Percentiles rank a stretch among this genome's conserved stretches.
Evolutionary conservation across 2,797 vertebrate genomes (phyloP).

Genomic region (Myioborus miniatus): DNA sequence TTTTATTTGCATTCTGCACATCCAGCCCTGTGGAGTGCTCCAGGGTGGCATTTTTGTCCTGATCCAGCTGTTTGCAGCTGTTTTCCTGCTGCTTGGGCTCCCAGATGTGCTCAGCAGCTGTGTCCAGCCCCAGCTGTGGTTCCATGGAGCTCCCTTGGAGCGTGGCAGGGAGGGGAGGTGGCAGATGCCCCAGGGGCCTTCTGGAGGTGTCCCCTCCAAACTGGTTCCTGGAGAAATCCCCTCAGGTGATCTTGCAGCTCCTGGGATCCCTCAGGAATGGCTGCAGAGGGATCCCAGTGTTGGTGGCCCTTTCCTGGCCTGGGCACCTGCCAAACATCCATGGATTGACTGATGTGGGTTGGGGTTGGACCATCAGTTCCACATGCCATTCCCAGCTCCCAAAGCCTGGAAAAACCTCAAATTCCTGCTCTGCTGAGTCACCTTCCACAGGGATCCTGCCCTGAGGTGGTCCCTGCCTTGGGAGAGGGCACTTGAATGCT

Average conservation of each 20-base stretch:
- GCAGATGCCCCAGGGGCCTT: not conserved
- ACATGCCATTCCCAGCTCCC: not conserved
- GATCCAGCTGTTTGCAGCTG: not conserved
- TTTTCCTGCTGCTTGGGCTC: not conserved
- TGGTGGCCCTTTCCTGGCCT: not conserved
- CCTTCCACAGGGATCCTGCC: not conserved
- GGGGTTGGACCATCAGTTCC: not conserved
- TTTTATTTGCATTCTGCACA: not conserved
- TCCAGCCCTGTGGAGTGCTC: not conserved
- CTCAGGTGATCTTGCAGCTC: not conserved
- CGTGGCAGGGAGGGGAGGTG: not conserved
- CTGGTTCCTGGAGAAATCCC: not conserved
- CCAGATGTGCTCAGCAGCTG: constrained; percentile 33
- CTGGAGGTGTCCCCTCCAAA: not conserved
- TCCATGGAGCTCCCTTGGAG: rapidly evolving
- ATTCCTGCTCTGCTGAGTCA: not conserved
- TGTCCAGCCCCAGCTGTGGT: not conserved
- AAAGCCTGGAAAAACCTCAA: not conserved
- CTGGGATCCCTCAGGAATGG: not conserved
- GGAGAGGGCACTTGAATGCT: not conserved
- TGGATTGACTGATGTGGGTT: not conserved
- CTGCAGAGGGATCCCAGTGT: not conserved
- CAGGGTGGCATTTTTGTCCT: not conserved
- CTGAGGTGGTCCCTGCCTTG: not conserved
- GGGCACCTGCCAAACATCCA: not conserved